Conservation (phyloP, 2,113 vertebrate species). For the Hippocampus guttulatus region DNA sequence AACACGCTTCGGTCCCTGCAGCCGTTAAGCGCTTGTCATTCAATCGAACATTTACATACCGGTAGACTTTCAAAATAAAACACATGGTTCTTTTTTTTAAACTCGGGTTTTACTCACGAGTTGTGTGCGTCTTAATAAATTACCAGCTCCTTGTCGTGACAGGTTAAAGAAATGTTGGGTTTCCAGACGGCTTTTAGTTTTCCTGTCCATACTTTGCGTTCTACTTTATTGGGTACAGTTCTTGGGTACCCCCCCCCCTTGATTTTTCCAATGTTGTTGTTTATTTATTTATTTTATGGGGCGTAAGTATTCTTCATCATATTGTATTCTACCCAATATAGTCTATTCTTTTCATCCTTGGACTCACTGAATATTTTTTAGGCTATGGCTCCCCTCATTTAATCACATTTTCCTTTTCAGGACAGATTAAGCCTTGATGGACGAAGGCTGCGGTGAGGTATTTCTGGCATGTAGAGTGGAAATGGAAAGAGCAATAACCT, state of each 20-base stretch:
- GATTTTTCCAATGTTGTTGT: too few species aligned
- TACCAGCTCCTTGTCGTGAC: background rate
- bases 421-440: background rate
- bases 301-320: too few species aligned
- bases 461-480: constrained; percentile 30
- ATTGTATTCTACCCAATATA: too few species aligned
- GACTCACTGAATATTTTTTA: background rate
- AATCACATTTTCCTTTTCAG: constrained; percentile 33
- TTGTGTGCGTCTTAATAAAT: background rate
- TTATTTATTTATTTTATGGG: too few species aligned
- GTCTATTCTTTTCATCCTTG: too few species aligned
- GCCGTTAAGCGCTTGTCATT: background rate
- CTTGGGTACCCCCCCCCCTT: too few species aligned
- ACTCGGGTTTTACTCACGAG: background rate
- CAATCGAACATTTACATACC: background rate
- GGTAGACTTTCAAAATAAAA: constrained; percentile 12
- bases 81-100: too few species aligned
- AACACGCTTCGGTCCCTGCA: background rate
- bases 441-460: constrained; percentile 20
- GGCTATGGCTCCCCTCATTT: constrained; percentile 2
- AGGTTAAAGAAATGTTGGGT: background rate
- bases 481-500: constrained; percentile 11
- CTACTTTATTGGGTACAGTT: too few species aligned
- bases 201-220: too few species aligned
- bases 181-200: background rate